Evolutionary conservation across 2,113 vertebrate genomes (phyloP).

Genomic region (Lamprotornis superbus): DNA sequence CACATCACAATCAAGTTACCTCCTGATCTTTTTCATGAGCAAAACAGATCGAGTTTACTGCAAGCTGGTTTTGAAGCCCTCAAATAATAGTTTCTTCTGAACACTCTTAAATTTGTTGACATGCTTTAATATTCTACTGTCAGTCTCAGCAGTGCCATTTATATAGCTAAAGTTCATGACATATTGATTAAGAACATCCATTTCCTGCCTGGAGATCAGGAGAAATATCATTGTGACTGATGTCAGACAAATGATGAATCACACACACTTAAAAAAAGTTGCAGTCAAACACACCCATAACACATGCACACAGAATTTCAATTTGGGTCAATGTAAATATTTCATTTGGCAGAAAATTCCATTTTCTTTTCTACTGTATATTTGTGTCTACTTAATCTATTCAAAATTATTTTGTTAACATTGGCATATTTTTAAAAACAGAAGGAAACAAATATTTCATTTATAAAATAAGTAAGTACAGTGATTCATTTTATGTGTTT

Average conservation of each 20-base stretch:
- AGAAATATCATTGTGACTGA: neutral
- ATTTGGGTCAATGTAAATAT: neutral
- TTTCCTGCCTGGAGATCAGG: neutral
- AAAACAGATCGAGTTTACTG: neutral
- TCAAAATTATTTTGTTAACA: neutral
- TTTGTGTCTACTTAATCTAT: neutral
- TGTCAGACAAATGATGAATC: conserved; percentile 17
- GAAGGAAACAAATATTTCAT: neutral
- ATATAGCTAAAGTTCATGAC: conserved; percentile 29
- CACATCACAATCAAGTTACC: neutral
- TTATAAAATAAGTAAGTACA: neutral
- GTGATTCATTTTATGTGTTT: neutral
- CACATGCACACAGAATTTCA: neutral
- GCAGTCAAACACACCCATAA: neutral
- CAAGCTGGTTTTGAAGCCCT: neutral
- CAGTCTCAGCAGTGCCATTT: conserved; percentile 12
- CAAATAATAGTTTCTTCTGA: neutral
- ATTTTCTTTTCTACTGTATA: neutral
- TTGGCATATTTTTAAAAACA: neutral
- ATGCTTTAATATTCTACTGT: conserved; percentile 21
- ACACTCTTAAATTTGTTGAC: conserved; percentile 3
- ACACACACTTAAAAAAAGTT: neutral
- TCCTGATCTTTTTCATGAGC: neutral
- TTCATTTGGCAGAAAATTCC: neutral
- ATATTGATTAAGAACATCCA: conserved; percentile 44